Evolutionary conservation across 1,140 invertebrate species (phyloP), one percentile per base, ranked within the genome.

Genomic region (Semibalanus balanoides): DNA sequence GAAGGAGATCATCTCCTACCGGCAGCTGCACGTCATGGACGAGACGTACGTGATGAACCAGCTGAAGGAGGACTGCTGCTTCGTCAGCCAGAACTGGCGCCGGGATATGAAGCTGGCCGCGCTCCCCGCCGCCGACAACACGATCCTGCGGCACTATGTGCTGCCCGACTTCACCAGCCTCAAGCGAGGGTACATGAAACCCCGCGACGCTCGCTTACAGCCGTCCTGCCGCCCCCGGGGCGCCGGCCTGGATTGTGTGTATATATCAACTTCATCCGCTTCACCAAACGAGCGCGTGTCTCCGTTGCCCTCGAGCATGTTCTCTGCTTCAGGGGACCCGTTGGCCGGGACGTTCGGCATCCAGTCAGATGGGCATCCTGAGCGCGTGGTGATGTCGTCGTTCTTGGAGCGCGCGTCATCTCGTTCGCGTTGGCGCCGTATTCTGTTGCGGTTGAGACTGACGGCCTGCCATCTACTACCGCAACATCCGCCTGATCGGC

Each of bases 11-110:
- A 92, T 99, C 78, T 99, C 97, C 0, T 98, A 98, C 82, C 87
- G 96, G 64, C 96, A 99, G 81, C 85, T 99, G 28, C 94, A 99
- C 87, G 96, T 99, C 0, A 96, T 98, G 93, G 97, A 99, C 83
- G 98, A 99, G 85, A 98, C 96, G 0, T 97, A 95, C 85, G 95
- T 99, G 0, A 96, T 99, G 19, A 99, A 99, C 85, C 96, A 99
- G 85, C 91, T 93, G 0, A 99, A 99, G 84, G 98, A 99, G 85
- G 97, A 99, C 83, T 89, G 92, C 0, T 99, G 97, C 82, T 99
- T 91, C 86, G 94, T 99, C 0, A 92, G 95, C 0, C 86, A 88
- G 80, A 87, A 98, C 82, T 96, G 97, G 81, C 90, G 89, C 81
- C 84, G 85, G 28, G 95, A 98, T 78, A 93, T 99, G 90, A 86